Conservation (phyloP, 2,797 vertebrate species). For the Xyrichtys novacula region DNA sequence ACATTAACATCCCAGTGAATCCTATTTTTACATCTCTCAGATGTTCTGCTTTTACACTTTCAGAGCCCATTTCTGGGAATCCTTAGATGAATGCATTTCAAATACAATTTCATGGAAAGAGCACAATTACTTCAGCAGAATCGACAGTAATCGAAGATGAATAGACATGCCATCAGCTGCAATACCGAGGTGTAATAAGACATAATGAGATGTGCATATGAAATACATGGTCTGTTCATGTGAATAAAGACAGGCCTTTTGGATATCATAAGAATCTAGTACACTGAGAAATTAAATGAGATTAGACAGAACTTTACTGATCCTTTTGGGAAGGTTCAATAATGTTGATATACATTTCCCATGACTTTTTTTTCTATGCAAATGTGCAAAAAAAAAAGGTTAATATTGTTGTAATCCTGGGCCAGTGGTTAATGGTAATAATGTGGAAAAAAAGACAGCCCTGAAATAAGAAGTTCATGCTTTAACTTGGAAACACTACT, state of each 20-base stretch:
- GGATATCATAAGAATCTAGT: background rate
- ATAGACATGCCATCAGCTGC: slow-evolving; percentile 19
- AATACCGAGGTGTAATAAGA: slow-evolving; percentile 23
- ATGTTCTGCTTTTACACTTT: slow-evolving; percentile 55
- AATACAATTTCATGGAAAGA: slow-evolving; percentile 58
- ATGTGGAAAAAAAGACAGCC: too few species aligned
- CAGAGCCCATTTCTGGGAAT: slow-evolving; percentile 51
- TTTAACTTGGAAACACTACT: too few species aligned
- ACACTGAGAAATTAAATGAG: too few species aligned
- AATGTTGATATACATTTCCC: too few species aligned
- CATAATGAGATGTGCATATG: slow-evolving; percentile 20
- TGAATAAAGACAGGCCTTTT: slow-evolving; percentile 13
- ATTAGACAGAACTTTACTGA: too few species aligned
- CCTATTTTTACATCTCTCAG: slow-evolving; percentile 54
- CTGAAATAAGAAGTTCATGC: too few species aligned
- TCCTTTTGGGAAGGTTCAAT: too few species aligned
- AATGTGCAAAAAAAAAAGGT: too few species aligned
- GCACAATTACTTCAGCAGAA: slow-evolving; percentile 31
- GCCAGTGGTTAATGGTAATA: too few species aligned
- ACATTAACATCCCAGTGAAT: slow-evolving; percentile 56
- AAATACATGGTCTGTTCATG: slow-evolving; percentile 17
- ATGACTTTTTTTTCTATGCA: too few species aligned
- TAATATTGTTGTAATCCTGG: too few species aligned
- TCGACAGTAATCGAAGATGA: slow-evolving; percentile 41
- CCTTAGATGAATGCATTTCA: slow-evolving; percentile 45